A percentile compares a stretch with the other conserved stretches of the same genome.
phyloP scores from a whole-genome alignment of 2,113 vertebrate species.

The Bucco capensis region DNA sequence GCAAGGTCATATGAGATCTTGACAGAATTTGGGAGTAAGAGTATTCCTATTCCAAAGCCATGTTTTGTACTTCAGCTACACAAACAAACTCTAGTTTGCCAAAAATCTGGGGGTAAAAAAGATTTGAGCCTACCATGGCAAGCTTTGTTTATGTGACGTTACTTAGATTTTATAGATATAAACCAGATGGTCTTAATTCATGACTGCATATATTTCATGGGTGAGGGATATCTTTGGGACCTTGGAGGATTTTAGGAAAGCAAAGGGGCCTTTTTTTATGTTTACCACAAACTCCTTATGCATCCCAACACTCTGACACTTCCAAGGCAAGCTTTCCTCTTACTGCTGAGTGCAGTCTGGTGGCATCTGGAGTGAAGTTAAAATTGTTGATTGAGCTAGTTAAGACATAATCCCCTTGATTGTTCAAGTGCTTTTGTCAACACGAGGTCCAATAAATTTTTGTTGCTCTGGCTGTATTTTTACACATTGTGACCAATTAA shows the following conservation, averaged over 20 bases:
- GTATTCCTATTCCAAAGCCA: neutral
- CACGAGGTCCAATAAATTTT: neutral
- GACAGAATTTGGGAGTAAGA: neutral
- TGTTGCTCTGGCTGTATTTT: neutral
- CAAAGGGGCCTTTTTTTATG: neutral
- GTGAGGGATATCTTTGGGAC: neutral
- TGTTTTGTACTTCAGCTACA: neutral
- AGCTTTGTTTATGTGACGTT: conserved; percentile 6
- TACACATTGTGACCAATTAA: neutral
- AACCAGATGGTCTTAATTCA: conserved; percentile 8
- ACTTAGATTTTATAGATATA: neutral
- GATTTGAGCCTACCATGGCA: neutral
- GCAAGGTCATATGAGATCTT: neutral
- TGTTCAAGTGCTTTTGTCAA: conserved; percentile 15
- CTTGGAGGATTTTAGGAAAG: neutral
- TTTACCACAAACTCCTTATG: neutral
- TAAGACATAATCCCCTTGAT: conserved; percentile 26
- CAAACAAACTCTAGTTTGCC: neutral
- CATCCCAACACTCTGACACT: neutral
- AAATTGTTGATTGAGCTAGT: neutral
- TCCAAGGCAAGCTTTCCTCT: neutral
- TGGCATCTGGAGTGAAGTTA: neutral
- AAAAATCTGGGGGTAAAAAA: neutral
- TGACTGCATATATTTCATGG: neutral
- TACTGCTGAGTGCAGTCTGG: neutral